phyloP scores from a whole-genome alignment of 2,797 vertebrate species.

The Myripristis jacobus region DNA sequence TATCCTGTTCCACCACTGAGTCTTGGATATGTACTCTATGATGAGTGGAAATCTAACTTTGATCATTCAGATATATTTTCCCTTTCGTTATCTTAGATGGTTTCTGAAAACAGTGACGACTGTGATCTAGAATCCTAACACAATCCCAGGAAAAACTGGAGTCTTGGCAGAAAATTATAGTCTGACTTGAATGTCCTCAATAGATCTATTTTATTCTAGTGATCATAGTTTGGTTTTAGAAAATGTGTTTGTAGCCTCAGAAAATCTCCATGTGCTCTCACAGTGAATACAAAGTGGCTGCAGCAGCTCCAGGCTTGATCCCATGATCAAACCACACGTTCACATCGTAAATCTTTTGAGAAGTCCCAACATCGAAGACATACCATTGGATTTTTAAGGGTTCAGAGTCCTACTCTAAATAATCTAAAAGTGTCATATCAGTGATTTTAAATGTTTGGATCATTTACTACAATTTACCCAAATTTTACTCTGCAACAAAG shows the following conservation, averaged over 20 bases:
- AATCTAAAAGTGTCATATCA: too few species aligned
- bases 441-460: too few species aligned
- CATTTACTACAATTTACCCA: too few species aligned
- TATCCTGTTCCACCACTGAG: not conserved
- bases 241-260: too few species aligned
- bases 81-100: slow-evolving; percentile 2
- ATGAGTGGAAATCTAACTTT: slow-evolving; percentile 1
- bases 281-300: not conserved
- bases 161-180: too few species aligned
- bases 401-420: not conserved
- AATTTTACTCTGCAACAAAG: too few species aligned
- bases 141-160: too few species aligned
- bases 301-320: not conserved
- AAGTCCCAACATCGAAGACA: not conserved
- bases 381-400: not conserved
- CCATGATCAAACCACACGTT: not conserved
- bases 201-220: too few species aligned
- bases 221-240: too few species aligned
- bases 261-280: too few species aligned
- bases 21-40: not conserved
- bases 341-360: not conserved
- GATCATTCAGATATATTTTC: slow-evolving; percentile 8
- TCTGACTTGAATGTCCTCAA: too few species aligned
- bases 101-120: not conserved
- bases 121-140: too few species aligned